Base-by-base conservation (phyloP, 2,797 vertebrate species). In the Poeciliopsis presidionis region DNA sequence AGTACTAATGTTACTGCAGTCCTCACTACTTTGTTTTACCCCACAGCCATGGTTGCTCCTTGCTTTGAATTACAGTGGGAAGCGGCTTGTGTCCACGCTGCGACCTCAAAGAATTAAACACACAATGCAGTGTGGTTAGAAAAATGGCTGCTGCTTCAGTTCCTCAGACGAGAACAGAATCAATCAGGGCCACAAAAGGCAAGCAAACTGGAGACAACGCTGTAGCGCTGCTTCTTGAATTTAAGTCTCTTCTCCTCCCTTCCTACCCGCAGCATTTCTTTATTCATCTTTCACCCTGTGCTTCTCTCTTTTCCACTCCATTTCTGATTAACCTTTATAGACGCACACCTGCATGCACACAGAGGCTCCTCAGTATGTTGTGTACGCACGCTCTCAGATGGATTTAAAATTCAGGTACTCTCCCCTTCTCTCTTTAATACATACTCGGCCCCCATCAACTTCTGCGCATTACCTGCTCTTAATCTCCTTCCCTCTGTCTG, bases 171-270 rank as follows among this genome's bases (percentile, higher is more conserved):
- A 82, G 67, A 74, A 82, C 25, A 82, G 87, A 92, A 94, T 95
- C 97, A 97, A 96, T 96, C 90, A 93, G 87, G 93, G 90, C 93
- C 91, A 91, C 95, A 94, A 93, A 92, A 93, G 89, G 87, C 88
- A 90, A 91, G 94, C 81, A 78, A 88, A 85, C 89, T 92, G 88
- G 84, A 94, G 90, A 94, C 92, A 72, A 47, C 9, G 72, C 80
- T 47, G 36, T 20, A 92, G 94, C 86, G 0, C 81, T 80, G 89
- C 95, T 94, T 87, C 92, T 93, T 92, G 81, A 90, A 87, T 95
- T 96, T 91, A 91, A 93, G 30, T 30, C 84, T 85, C 80, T 5
- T 22, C 86, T 79, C 73, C 36, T 45, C 72, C 77, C 43, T 30
- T 51, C 30, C 63, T n/a, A 53, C 59, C 78, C 59, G 22, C 46